Conservation (phyloP, 2,888 invertebrate species). For the Phalangium opilio region DNA sequence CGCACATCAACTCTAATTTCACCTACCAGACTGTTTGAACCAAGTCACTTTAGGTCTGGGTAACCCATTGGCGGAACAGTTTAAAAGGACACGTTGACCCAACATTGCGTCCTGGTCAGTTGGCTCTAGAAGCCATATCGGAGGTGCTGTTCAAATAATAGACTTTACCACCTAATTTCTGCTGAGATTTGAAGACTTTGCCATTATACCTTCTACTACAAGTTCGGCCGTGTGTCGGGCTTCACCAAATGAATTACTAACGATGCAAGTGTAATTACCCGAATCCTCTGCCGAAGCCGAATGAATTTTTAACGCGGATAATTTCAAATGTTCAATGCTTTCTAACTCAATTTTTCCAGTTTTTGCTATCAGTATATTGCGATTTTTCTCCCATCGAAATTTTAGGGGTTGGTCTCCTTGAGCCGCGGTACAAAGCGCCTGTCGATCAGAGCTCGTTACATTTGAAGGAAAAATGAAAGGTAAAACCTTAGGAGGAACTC, state of each 20-base stretch:
- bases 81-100: neutral
- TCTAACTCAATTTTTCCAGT: slow-evolving; percentile 5
- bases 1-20: too few species aligned
- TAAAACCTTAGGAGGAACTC: too few species aligned
- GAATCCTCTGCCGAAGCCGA: neutral
- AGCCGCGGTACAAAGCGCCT: slow-evolving; percentile 44
- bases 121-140: slow-evolving; percentile 14
- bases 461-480: too few species aligned
- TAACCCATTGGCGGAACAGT: too few species aligned
- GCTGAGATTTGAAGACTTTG: too few species aligned
- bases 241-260: slow-evolving; percentile 6
- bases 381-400: slow-evolving; percentile 13
- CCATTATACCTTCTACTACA: slow-evolving; percentile 13
- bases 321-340: slow-evolving; percentile 4
- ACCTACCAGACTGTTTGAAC: too few species aligned
- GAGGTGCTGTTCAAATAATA: slow-evolving; percentile 14
- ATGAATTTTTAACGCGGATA: slow-evolving; percentile 2
- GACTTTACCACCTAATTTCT: too few species aligned
- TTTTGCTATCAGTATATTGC: slow-evolving; percentile 1
- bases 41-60: too few species aligned
- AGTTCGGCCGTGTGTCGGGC: slow-evolving; percentile 10
- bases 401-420: slow-evolving; percentile 7
- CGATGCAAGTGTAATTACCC: slow-evolving; percentile 12
- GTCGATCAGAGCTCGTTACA: too few species aligned
- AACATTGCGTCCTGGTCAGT: slow-evolving; percentile 8